These are phyloP conservation scores for Heliothis virescens DNA, from an alignment of 1,140 invertebrate species.

Conservation along the genomic window DNA sequence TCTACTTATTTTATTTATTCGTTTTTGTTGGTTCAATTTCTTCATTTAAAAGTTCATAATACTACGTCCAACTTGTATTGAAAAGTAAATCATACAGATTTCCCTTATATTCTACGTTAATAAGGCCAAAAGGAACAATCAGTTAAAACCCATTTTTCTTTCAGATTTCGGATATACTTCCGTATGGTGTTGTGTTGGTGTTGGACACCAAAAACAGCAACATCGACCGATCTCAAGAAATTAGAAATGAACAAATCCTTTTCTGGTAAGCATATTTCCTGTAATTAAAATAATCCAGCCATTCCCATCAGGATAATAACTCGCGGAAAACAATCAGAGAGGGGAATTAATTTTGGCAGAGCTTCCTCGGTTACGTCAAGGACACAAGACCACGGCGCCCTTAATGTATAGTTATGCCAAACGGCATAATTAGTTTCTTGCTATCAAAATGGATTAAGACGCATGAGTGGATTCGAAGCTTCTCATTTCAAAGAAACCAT, in stretches of 20 bases:
- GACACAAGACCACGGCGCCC: constrained; percentile 8
- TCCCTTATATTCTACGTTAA: too few relatives aligned
- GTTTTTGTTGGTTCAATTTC: too few relatives aligned
- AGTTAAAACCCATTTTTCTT: constrained; percentile 19
- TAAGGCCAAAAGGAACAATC: too few relatives aligned
- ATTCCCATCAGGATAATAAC: neutral
- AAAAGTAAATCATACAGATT: too few relatives aligned
- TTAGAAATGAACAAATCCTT: constrained; percentile 79
- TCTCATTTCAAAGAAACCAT: constrained; percentile 15
- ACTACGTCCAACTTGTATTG: too few relatives aligned
- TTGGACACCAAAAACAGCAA: constrained; percentile 63
- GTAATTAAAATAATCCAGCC: neutral
- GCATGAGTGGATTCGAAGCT: neutral
- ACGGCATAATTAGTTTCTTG: neutral
- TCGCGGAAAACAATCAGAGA: constrained; percentile 9
- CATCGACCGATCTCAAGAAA: constrained; percentile 74
- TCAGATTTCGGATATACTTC: constrained; percentile 77
- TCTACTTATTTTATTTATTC: too few relatives aligned
- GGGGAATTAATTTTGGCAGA: constrained; percentile 12
- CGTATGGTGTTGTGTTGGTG: constrained; percentile 79
- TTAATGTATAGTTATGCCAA: neutral
- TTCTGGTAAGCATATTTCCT: constrained; percentile 65
- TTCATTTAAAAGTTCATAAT: too few relatives aligned
- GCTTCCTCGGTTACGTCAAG: constrained; percentile 17
- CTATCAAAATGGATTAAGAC: neutral